Evolutionary conservation across 2,888 invertebrate genomes (phyloP), one percentile per base, ranked within the genome.

Genomic region (Trisateles emortualis): DNA sequence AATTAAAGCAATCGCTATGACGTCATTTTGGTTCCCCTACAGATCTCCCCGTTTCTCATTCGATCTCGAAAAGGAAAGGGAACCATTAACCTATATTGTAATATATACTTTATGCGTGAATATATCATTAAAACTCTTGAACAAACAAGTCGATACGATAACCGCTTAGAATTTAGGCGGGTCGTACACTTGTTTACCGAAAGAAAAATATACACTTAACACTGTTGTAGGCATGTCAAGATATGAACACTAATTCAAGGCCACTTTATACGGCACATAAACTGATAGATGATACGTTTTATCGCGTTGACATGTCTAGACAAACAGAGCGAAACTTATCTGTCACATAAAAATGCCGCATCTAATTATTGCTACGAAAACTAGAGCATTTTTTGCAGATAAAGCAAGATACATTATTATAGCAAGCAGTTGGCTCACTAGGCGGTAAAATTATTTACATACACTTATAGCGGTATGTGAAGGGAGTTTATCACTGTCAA

Each of bases 231-330:
- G 24, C 38, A 17, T 45, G 35, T 36, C 32, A 63, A 35, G 39
- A 41, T 44, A 57, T 14, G 13, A 33, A 38, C 38, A 36, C 10
- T 52, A 60, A 60, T 58, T 60, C 63, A 69, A 65, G 69, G 66
- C 17, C 47, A 46, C 17, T 29, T 36, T 43, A 43, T 44, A 55
- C 11, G 35, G 19, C 32, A 53, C 43, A 52, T 45, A 57, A 53
- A 53, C 45, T 50, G 53, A 58, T 46, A 35, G 55, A 64, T 52
- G 16, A 30, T 53, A 57, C 32, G 57, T 33, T 72, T 52, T 46
- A 65, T 58, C 40, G 29, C 46, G 45, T 52, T 49, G 57, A 53
- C 62, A 55, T 50, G 63, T 55, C 55, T 64, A 50, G 53, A 68
- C 45, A 58, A 56, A 53, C 47, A 41, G 42, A 52, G 19, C 50